Evolutionary conservation across 2,113 vertebrate genomes (phyloP).

Genomic region (Macquaria australasica): DNA sequence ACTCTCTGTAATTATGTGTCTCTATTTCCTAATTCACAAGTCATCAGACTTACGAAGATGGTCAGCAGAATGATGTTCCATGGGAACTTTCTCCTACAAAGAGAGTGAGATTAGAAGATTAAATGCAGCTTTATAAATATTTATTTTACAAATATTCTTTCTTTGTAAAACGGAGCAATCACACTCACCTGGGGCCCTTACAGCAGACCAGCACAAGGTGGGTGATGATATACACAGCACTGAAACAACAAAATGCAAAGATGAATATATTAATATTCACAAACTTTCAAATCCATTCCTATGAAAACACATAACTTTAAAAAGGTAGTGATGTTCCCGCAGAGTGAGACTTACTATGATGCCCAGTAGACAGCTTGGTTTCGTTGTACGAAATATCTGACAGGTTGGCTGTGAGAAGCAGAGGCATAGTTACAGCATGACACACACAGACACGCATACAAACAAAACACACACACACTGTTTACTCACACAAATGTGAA

Average conservation of each 20-base stretch:
- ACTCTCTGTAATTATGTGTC: neutral
- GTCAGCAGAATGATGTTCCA: constrained; percentile 94
- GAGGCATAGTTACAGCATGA: neutral
- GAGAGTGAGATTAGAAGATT: neutral
- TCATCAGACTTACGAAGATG: constrained; percentile 89
- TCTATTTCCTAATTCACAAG: neutral
- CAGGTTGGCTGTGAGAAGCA: constrained; percentile 77
- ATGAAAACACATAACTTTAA: neutral
- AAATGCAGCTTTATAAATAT: neutral
- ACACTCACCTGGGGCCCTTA: constrained; percentile 94
- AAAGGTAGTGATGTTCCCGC: neutral
- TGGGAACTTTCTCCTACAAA: constrained; percentile 92
- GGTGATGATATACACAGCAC: constrained; percentile 90
- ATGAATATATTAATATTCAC: neutral
- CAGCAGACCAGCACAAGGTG: constrained; percentile 93
- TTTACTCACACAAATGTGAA: constrained; percentile 90
- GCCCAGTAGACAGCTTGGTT: constrained; percentile 89
- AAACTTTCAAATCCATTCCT: neutral
- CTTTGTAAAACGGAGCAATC: neutral
- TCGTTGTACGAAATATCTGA: constrained; percentile 72
- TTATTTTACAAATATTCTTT: neutral
- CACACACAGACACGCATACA: neutral
- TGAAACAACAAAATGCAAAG: constrained; percentile 68
- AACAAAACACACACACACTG: neutral
- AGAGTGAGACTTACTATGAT: constrained; percentile 90